Base-by-base conservation (phyloP, 2,113 vertebrate species). In the Aythya baeri region DNA sequence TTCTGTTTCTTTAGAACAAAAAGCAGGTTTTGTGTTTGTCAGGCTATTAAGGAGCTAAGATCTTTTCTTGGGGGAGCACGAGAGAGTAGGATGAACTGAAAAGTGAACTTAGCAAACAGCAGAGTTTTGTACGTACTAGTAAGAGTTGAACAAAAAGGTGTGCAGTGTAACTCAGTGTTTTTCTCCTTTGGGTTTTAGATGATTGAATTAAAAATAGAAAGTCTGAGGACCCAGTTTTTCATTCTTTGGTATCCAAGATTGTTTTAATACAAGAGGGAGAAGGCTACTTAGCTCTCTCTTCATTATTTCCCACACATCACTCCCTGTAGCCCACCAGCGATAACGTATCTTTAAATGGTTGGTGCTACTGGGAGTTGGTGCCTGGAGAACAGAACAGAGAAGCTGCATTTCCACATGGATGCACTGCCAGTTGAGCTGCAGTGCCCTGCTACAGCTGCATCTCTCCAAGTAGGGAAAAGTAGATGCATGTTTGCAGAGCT, bases 171-270 rank as follows among this genome's bases (percentile, higher is more conserved):
- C n/a, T 27, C 18, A 18, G 6, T 17, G 22, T 82, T 87, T 80
- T 71, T 82, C 58, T 49, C 79, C 11, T 81, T 80, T 83, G 52
- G 26, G 34, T 75, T 94, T 95, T 90, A 83, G 54, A 23, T 76
- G 73, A 66, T 79, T 55, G 34, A 55, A 86, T 66, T 36, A 70
- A 88, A 91, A 58, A 22, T 7, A 79, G 59, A 57, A 86, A 66
- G 55, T 71, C 50, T 65, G 38, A 36, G 50, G 65, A 63, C 31
- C 8, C 7, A 32, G 36, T 9, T 46, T 92, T 94, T 86, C 44
- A 68, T 87, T 95, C 55, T 82, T 82, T 88, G n/a, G 14, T 83
- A 44, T 82, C 63, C 55, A 88, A 72, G 70, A 7, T 87, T 59
- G 70, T 76, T 72, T 57, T 90, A 71, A 36, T 15, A 50, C 1